These are phyloP conservation scores for Parnassius glacialis DNA, from an alignment of 2,888 invertebrate genomes.

Conservation along the genomic window DNA sequence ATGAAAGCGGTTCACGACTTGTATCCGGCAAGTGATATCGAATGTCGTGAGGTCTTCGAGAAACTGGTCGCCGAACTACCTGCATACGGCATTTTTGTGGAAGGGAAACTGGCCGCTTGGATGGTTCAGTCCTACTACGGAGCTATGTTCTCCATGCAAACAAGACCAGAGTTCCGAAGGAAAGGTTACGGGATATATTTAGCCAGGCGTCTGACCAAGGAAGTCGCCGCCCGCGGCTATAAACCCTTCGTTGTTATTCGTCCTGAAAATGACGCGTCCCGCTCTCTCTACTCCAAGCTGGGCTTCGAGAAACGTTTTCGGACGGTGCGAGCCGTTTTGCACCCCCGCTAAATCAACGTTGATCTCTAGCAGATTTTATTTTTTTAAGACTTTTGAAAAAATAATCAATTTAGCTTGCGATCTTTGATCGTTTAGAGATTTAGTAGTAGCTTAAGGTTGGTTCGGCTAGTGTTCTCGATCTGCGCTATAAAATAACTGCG, in stretches of 20 bases:
- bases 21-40: conserved; percentile 94
- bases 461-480: conserved; percentile 72
- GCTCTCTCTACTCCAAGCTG: conserved; percentile 90
- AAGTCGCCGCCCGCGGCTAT: conserved; percentile 87
- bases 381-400: conserved; percentile 78
- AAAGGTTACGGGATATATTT: conserved; percentile 89
- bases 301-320: conserved; percentile 90
- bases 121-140: conserved; percentile 96
- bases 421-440: conserved; percentile 76
- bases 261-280: conserved; percentile 93
- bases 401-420: conserved; percentile 77
- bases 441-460: conserved; percentile 77
- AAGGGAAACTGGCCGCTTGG: conserved; percentile 91
- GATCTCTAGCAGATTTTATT: conserved; percentile 79
- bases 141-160: conserved; percentile 96
- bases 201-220: conserved; percentile 84
- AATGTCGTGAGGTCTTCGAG: conserved; percentile 90
- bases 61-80: conserved; percentile 88
- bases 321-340: conserved; percentile 89
- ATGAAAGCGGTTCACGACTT: conserved; percentile 91
- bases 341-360: conserved; percentile 74
- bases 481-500: conserved; percentile 33
- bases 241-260: conserved; percentile 91
- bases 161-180: conserved; percentile 86
- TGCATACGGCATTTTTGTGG: conserved; percentile 89